Base-by-base conservation (phyloP, 2,888 invertebrate species). In the Nephrotoma appendiculata region DNA sequence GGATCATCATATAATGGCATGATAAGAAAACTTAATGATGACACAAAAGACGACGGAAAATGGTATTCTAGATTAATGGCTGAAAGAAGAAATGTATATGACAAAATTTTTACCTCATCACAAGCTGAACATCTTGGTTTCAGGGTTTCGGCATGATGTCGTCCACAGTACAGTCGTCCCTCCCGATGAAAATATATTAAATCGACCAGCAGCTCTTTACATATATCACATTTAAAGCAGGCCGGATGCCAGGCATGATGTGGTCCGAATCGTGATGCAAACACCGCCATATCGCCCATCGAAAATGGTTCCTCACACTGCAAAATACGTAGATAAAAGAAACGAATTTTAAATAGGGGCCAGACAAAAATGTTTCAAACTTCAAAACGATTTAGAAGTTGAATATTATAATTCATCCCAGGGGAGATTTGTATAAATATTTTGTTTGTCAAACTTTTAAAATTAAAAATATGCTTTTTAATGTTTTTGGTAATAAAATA, bases 41-140 rank as follows among this genome's bases (percentile, higher is more conserved):
- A 71, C 71, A 71, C 71, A 71, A 71, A 71, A 71, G 71, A 71
- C 71, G 71, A 31, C 9, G 31, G 71, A 71, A 71, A 19, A 71
- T 71, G 19, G 71, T 71, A 71, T 71, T 71, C 19, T 71, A 71
- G 71, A 71, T 71, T 71, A 71, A 71, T 71, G 71, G 71, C 71
- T n/a, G 15, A 52, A 52, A 15, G 31, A 15, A 5, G 1, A 71
- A 71, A 71, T 71, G 19, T 15, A 45, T 44, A 45, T 44, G 6
- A 11, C 52, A 86, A 57, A 41, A 84, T 41, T 87, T 90, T 92
- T 90, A 98, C 98, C 96, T 99, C 99, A 93, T 99, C 99, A 91
- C 99, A 99, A 83, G 98, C 98, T 6, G 98, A 97, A 92, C 99
- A 99, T 87, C 99, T 92, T 0, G 99, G 99, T 91, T 99, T 99